Evolutionary conservation across 2,113 vertebrate genomes (phyloP), one percentile per base, ranked within the genome.

Genomic region (Rhea pennata): DNA sequence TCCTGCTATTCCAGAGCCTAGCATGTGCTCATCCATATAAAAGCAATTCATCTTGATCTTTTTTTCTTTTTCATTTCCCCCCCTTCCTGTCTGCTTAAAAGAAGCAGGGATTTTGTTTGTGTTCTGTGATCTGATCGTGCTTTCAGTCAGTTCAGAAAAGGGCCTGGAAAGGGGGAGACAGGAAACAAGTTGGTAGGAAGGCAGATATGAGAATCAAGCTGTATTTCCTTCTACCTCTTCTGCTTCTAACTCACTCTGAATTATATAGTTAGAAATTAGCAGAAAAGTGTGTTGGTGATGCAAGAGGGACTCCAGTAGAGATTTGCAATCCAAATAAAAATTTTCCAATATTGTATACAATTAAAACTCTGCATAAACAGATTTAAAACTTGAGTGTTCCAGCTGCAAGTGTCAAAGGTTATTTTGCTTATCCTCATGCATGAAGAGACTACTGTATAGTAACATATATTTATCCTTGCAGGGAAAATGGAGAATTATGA

Each of bases 401-500:
- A 51, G 39, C 39, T 78, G 50, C 51, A 71, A 22, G 31, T 46
- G 6, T 67, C 56, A 76, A 44, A 83, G 4, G 6, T 66, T 50
- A 12, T 59, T 20, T 51, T 94, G 56, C 27, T 90, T 90, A 66
- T 61, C 5, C 21, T 78, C 9, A 20, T 66, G 15, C 9, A n/a
- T 50, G 33, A 24, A 83, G 58, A 62, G 71, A 74, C 13, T 56
- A 15, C 87, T 77, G 8, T 76, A 6, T 65, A 42, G 33, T 51
- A 29, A 54, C 59, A 13, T 93, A 6, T 83, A 4, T 96, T 96
- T 96, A 53, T 97, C 84, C 89, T 98, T 97, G 50, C 97, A 99
- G 99, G 99, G 65, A 99, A 99, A 98, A 99, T 99, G 99, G 99
- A 99, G 89, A 99, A 99, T 97, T 99, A 99, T 6, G 99, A 99